Percentiles rank a stretch among this genome's conserved stretches.
Evolutionary conservation across 2,113 vertebrate species (phyloP).

Genomic region (Epinephelus cyanopodus): DNA sequence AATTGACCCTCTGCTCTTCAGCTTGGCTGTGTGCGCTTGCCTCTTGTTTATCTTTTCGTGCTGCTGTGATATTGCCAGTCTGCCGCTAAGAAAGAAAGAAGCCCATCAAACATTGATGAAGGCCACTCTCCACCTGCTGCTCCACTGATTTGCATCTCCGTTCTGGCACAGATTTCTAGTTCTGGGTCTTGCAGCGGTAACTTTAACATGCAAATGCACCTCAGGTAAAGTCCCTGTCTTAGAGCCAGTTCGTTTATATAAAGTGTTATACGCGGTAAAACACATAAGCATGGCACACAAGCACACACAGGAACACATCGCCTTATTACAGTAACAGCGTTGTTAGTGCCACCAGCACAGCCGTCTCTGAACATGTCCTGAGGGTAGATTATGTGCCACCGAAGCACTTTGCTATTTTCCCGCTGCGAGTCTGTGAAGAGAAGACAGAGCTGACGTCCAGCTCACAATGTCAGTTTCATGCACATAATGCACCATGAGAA

Average conservation of each 20-base stretch:
- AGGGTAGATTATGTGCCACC: conserved; percentile 60
- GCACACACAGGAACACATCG: conserved; percentile 22
- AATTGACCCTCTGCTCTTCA: conserved; percentile 15
- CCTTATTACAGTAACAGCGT: conserved; percentile 36
- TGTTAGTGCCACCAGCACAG: conserved; percentile 38
- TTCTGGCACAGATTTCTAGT: conserved; percentile 59
- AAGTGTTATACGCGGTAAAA: conserved; percentile 29
- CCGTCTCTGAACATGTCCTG: conserved; percentile 40
- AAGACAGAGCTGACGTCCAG: conserved; percentile 35
- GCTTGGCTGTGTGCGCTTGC: conserved; percentile 19
- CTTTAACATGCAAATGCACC: conserved; percentile 15
- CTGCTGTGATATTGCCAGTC: conserved; percentile 28
- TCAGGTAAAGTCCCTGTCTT: conserved; percentile 32
- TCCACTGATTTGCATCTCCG: conserved; percentile 69
- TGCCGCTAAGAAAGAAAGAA: conserved; percentile 54
- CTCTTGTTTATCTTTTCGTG: conserved; percentile 28
- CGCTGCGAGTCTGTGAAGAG: conserved; percentile 6
- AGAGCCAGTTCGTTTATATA: conserved; percentile 22
- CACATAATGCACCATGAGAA: conserved; percentile 31
- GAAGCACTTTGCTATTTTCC: conserved; percentile 57
- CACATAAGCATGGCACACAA: neutral
- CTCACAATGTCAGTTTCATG: conserved; percentile 32
- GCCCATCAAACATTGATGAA: conserved; percentile 80
- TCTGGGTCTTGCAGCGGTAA: conserved; percentile 31
- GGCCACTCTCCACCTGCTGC: conserved; percentile 67